Evolutionary conservation across 53 echinoderm and acorn worm genomes (phyloP), one percentile per base, ranked within the genome.

Genomic region (Zoroaster sp.): DNA sequence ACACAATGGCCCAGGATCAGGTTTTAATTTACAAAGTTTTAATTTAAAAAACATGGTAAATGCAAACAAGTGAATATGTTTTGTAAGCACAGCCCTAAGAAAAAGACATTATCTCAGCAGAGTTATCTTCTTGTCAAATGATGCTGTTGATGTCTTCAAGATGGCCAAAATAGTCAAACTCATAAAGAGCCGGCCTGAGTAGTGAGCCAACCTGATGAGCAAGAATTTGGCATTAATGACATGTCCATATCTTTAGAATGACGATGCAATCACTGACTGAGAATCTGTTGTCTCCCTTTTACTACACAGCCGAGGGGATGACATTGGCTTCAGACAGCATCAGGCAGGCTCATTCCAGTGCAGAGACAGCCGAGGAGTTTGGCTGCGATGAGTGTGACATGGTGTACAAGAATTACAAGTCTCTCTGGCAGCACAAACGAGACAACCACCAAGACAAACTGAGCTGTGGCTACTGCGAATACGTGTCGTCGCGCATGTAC

Each of bases 271-370:
- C 31, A 83, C 69, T 83, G 44, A 83, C 30, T 70, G 83, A 45
- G 69, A 80, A 83, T 85, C 85, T 71, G 70, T 71, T 85, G 71
- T 85, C 85, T 85, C 85, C 63, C 85, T 85, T 85, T 85, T 54
- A 85, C 69, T 36, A 85, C 85, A 85, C 85, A 85, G 85, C 69
- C 37, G 85, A 85, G 35, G 85, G 30, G 35, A 45, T n/a, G 17
- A 49, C 51, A 20, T 31, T 35, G 11, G 18, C 85, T 15, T 43
- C 44, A 70, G 70, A 85, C 52, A 35, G 13, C 20, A 20, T 2
- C 71, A 69, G 70, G 71, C 25, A 46, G 34, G 51, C 35, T 17
- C 85, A 17, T 40, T 40, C n/a, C 38, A 30, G 66, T 44, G 68
- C 36, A 53, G 85, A 85, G n/a, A 42, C 40, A 4, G 34, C 70